phyloP scores from a whole-genome alignment of 1,140 invertebrate species.

The Cryptotermes secundus region DNA sequence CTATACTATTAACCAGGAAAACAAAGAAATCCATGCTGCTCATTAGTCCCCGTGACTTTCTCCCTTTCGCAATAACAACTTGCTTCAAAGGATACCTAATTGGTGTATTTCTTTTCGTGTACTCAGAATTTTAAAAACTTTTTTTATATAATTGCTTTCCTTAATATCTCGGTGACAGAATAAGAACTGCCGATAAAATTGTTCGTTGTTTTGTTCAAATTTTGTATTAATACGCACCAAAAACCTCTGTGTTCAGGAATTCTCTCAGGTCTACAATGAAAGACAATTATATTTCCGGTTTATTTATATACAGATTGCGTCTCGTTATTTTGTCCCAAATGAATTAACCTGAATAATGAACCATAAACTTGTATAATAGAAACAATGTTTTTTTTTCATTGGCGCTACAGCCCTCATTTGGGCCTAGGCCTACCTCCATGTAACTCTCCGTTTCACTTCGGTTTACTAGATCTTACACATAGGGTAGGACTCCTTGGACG shows the following conservation, averaged over 20 bases:
- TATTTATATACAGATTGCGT: neutral
- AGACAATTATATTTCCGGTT: neutral
- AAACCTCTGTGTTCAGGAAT: neutral
- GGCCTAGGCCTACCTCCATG: too few relatives aligned
- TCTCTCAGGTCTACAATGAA: neutral
- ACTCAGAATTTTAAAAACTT: neutral
- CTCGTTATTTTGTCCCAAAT: neutral
- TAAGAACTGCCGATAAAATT: neutral
- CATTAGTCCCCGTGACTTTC: neutral
- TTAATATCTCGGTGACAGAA: neutral
- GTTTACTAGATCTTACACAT: too few relatives aligned
- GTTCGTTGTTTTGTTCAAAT: neutral
- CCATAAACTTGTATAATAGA: too few relatives aligned
- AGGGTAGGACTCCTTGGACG: too few relatives aligned
- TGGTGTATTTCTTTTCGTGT: neutral
- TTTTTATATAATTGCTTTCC: neutral
- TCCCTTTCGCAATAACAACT: neutral
- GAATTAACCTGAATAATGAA: neutral
- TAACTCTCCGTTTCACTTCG: too few relatives aligned
- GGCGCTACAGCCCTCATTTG: too few relatives aligned
- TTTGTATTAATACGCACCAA: neutral
- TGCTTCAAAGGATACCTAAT: conserved; percentile 2
- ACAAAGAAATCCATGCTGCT: neutral
- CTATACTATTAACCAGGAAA: neutral
- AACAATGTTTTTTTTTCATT: too few relatives aligned